These are phyloP conservation scores for Pterocles gutturalis DNA, from an alignment of 2,113 vertebrate species.

Conservation along the genomic window DNA sequence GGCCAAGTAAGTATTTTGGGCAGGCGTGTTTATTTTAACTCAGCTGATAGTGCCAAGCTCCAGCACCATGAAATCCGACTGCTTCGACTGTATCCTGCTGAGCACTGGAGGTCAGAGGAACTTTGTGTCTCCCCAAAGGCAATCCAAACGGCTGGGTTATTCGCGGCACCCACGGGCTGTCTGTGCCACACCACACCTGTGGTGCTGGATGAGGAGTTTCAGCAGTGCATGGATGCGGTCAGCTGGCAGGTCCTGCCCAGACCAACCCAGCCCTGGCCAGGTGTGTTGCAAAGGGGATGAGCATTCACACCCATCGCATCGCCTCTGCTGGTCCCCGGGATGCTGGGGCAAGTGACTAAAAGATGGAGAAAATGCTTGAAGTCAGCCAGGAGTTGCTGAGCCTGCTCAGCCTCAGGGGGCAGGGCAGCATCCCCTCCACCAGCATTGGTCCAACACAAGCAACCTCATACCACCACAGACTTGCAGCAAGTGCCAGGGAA, in stretches of 20 bases:
- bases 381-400: neutral
- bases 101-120: neutral
- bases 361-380: neutral
- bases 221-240: rapidly evolving
- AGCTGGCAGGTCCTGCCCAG: neutral
- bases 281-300: rapidly evolving
- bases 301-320: rapidly evolving
- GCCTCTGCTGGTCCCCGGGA: neutral
- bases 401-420: neutral
- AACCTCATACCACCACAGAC: rapidly evolving
- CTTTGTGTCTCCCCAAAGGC: neutral
- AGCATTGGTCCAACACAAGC: neutral
- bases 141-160: neutral
- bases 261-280: neutral
- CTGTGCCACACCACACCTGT: rapidly evolving
- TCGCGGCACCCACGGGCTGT: rapidly evolving
- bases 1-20: neutral
- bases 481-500: neutral
- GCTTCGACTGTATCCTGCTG: rapidly evolving
- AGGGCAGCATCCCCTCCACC: neutral
- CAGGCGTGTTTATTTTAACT: neutral
- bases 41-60: neutral
- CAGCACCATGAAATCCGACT: neutral
- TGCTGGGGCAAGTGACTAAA: neutral
- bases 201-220: neutral